Base-by-base conservation (phyloP, 2,113 vertebrate species). In the Tiliqua scincoides region DNA sequence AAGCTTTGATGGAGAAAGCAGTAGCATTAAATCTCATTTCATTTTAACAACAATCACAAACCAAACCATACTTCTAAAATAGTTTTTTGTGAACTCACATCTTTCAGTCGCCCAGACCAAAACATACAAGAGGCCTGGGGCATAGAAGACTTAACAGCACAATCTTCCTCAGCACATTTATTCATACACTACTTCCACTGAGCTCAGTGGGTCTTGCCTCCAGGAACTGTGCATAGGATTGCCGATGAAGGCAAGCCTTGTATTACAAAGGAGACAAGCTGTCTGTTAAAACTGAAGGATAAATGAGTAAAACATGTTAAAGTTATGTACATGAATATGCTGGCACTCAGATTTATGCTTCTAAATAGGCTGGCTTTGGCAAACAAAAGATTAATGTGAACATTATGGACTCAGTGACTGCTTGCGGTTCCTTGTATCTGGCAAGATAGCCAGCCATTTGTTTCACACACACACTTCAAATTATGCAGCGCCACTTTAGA, bases 61-160 rank as follows among this genome's bases (percentile, higher is more conserved):
- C 43, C 43, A 48, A 48, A 48, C 32, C 12, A 62, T 59, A 82
- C 83, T 83, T 59, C 48, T n/a, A 71, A 79, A 79, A 72, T 68
- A 74, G 17, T n/a, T 83, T 71, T 83, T 48, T 72, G 81, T 23
- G 84, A 20, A 81, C 65, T 85, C 11, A 59, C 30, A 88, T 14
- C 20, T 15, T 35, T 85, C 5, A 81, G 30, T 2, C 40, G 67
- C 71, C 6, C 21, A 67, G 62, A 6, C 4, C 61, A 54, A 78
- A 80, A 72, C 82, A 21, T 9, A 68, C 4, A 61, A 82, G 52
- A 0, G 6, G 0, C 21, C 77, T 32, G 20, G 25, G 25, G 25
- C 17, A 83, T 8, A 30, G 52, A 52, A 59, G 43, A 32, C 23
- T 79, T n/a, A n/a, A n/a, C n/a, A n/a, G n/a, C n/a, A n/a, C n/a